Evolutionary conservation across 2,888 invertebrate species (phyloP), one percentile per base, ranked within the genome.

Genomic region (Microdon myrmicae): DNA sequence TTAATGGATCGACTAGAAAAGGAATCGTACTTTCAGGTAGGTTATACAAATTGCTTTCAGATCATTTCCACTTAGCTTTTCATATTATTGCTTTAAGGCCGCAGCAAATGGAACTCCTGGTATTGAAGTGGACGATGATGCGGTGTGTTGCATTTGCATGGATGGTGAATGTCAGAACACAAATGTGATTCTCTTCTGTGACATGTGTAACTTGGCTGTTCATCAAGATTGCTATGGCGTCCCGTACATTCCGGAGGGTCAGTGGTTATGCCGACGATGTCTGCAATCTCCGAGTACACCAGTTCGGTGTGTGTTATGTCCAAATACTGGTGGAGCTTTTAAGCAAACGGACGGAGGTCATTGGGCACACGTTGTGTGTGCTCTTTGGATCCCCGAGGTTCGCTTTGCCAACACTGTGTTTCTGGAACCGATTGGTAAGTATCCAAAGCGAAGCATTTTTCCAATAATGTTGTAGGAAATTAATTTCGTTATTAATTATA

Each of bases 351-450:
- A 96, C 77, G 88, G 93, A 73, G 75, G 77, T n/a, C 89, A 92
- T 1, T 99, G 99, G 99, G 97, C 96, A 1, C 99, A 99, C 77
- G 98, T 99, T 2, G 94, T 97, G 0, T 99, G 99, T 79, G 98
- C 98, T 0, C 83, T 99, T 1, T 99, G 99, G 98, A 96, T 99
- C 72, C 99, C 98, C 1, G 99, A 99, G 86, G 97, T 92, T 32
- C 85, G 94, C 68, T 99, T 99, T 79, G 97, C 97, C 1, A 99
- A 99, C 77, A 96, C 96, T 0, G 97, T 94, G 3, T 97, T 98
- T 75, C 82, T 98, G 69, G 99, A 99, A 79, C 99, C 99, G 0
- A 94, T 99, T 67, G 88, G 88, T 87, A 74, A 78, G 81, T 73
- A 8, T 17, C 29, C 31, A 25, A 17, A 12, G 34, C 16, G 2